Percentiles rank a stretch among this genome's conserved stretches.
phyloP scores from a whole-genome alignment of 2,113 vertebrate genomes.

The Muntiacus reevesi region DNA sequence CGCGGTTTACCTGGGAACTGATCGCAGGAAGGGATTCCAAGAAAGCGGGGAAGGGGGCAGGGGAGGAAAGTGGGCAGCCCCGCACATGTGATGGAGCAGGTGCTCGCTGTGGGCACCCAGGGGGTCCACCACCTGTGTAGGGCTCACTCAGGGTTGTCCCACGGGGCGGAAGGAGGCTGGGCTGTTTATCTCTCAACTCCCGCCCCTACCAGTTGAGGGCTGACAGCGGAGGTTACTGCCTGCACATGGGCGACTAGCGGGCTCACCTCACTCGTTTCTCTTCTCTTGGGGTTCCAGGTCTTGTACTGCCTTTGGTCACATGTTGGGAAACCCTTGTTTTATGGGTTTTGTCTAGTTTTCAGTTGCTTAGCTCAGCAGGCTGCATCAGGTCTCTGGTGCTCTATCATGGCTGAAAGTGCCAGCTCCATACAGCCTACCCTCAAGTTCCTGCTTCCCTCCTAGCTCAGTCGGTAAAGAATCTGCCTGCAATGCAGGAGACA shows the following conservation, averaged over 20 bases:
- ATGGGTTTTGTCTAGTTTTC: background rate
- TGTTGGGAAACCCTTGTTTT: background rate
- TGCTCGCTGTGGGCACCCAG: background rate
- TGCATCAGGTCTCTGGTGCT: background rate
- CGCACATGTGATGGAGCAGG: background rate
- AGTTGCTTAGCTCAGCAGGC: background rate
- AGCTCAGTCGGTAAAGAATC: background rate
- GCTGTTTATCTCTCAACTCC: background rate
- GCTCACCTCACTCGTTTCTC: background rate
- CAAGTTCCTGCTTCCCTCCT: background rate
- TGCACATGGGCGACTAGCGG: background rate
- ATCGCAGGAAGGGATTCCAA: background rate
- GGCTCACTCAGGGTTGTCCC: background rate
- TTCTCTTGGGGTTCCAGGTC: background rate
- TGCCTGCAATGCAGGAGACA: background rate
- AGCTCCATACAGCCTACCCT: background rate
- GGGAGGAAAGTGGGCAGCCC: background rate
- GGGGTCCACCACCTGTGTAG: background rate
- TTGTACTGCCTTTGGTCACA: background rate
- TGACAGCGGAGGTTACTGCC: background rate
- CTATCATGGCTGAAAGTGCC: background rate
- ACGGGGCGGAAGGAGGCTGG: background rate
- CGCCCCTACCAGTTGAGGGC: background rate
- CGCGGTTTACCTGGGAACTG: background rate
- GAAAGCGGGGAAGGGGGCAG: background rate